Conservation (phyloP, 1,140 invertebrate genomes). For the Acyrthosiphon pisum region DNA sequence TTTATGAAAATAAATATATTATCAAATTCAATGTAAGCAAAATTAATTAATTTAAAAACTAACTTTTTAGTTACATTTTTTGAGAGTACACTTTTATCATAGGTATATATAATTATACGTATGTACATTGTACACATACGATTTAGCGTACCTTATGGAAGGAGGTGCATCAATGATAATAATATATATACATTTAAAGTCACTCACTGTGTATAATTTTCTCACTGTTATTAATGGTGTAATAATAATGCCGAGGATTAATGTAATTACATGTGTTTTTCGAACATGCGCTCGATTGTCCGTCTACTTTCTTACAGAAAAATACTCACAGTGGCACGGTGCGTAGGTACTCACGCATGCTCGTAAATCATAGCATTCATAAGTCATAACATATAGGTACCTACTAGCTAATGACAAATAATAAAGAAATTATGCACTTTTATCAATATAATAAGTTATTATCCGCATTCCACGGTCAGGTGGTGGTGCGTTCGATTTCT, state of each 20-base stretch:
- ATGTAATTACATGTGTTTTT: slow-evolving; percentile 16
- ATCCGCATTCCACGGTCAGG: neutral
- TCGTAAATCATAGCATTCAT: neutral
- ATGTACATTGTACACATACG: neutral
- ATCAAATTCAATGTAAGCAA: neutral
- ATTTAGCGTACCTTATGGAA: neutral
- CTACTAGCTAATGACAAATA: neutral
- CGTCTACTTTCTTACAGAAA: neutral
- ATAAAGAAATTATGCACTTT: neutral
- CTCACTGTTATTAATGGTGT: slow-evolving; percentile 38
- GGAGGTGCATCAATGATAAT: neutral
- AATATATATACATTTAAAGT: neutral
- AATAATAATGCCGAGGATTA: neutral
- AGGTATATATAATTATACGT: neutral
- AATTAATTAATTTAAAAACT: neutral
- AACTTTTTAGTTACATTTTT: neutral
- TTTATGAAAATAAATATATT: neutral
- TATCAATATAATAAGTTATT: neutral
- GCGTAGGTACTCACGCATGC: neutral
- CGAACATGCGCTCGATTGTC: neutral
- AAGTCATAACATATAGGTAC: neutral
- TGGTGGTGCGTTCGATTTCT: neutral
- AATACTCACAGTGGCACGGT: neutral
- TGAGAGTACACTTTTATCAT: neutral
- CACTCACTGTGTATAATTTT: slow-evolving; percentile 12